Base-by-base conservation (phyloP, 2,888 invertebrate genomes). In the Metacarcinus magister region DNA sequence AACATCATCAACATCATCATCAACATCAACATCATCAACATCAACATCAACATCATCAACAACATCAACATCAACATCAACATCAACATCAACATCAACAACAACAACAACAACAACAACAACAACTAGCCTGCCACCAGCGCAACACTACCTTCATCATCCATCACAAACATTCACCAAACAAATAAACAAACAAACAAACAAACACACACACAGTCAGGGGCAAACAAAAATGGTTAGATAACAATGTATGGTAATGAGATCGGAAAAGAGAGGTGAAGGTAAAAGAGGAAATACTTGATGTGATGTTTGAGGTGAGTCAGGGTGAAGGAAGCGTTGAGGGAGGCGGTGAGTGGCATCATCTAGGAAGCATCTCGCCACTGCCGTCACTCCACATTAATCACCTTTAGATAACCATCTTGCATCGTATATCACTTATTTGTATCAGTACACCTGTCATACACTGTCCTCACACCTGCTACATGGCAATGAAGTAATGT, bases 301-400 rank as follows among this genome's bases (percentile, higher is more conserved):
- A 8, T n/a, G 48, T 7, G 28, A 54, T 43, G 67, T 43, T 39
- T 39, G 39, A 32, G 39, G 60, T 54, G 13, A 54, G 60, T 60
- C 19, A 23, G 60, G 54, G 92, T 7, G 44, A 23, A 7, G 91
- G 91, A 19, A 19, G 90, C n/a, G 90, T 43, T 46, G 23, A 23
- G 46, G 43, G 39, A 32, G 94, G 90, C 60, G 54, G 39, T 94
- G 94, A 94, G 43, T 90, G 94, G 90, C 94, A 94, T 87, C 90
- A 94, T 94, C 94, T 54, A 19, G n/a, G 60, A 10, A 43, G 43
- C 90, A 87, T 87, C 87, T 87, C 4, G 32, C 46, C 23, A 23
- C n/a, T 19, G 48, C 90, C 90, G 94, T 94, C 94, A 94, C 90
- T 43, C 19, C 60, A 89, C 90, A 94, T 90, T 94, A 94, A 94